Conservation (phyloP, 2,888 invertebrate species). For the Chironomus riparius region DNA sequence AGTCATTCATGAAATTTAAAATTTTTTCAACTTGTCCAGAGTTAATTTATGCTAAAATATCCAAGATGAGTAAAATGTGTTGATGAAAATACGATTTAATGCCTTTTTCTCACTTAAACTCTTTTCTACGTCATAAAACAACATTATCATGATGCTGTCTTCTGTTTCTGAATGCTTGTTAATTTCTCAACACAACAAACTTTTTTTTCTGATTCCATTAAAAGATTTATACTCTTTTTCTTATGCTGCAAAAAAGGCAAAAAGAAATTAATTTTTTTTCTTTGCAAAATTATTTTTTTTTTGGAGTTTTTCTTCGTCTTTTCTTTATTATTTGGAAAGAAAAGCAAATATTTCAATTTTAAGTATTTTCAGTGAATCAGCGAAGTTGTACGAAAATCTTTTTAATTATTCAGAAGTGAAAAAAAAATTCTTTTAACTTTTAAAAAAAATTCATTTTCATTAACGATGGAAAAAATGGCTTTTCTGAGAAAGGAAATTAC, state of each 20-base stretch:
- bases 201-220: background rate
- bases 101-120: background rate
- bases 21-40: too few species aligned
- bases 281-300: too few species aligned
- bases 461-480: too few species aligned
- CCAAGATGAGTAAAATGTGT: background rate
- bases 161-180: background rate
- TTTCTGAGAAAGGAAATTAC: too few species aligned
- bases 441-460: too few species aligned
- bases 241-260: too few species aligned
- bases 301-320: too few species aligned
- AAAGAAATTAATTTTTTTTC: too few species aligned
- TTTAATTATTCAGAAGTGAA: background rate
- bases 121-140: background rate
- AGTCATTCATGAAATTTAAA: too few species aligned
- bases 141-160: background rate
- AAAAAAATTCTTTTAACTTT: too few species aligned
- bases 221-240: background rate
- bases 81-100: conserved; percentile 23
- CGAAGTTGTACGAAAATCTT: background rate
- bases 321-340: background rate
- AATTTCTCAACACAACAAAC: background rate
- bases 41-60: background rate
- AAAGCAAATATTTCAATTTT: background rate
- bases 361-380: background rate